Base-by-base conservation (phyloP, 2,797 vertebrate species). In the Pangasius sanitwongsei region DNA sequence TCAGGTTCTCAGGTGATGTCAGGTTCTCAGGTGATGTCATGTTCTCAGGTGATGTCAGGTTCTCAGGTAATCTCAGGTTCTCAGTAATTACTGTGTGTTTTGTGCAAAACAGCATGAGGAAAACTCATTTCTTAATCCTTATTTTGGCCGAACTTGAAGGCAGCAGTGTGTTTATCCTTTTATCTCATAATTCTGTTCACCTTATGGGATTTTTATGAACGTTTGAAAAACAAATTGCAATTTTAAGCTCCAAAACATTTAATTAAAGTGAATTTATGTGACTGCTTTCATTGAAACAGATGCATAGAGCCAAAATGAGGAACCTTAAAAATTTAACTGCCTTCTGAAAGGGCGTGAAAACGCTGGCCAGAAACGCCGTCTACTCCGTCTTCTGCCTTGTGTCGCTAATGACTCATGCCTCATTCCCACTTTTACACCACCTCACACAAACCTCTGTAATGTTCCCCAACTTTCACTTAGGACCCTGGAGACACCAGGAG, bases 151-250 rank as follows among this genome's bases (percentile, higher is more conserved):
- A 63, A 63, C 59, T 31, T 83, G 82, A 83, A 83, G 57, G 59
- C 23, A 31, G 82, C 25, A 31, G 41, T 50, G 37, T 83, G 34
- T 83, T 48, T 83, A 48, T 83, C 59, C 61, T 83, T 65, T 83
- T 83, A 65, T 84, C 59, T 84, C 28, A 50, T 67, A 65, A 65
- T 48, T 84, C 82, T 65, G 12, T 50, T 84, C 82, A 67, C 28
- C 41, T 31, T 50, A 18, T 48, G 61, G 41, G 41, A 67, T 83
- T 84, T 84, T 67, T 63, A 63, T 63, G 81, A 83, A 44, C 25
- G 53, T 83, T 83, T 83, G 80, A 63, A 83, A 83, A 83, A 44
- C 57, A 83, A 83, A 83, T 61, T 83, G 57, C 23, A 41, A 63
- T 83, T 83, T 83, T 50, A n/a, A 67, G 25, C 25, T 67, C 41